Evolutionary conservation across 1,140 invertebrate genomes (phyloP), one percentile per base, ranked within the genome.

Genomic region (Scaptomyza pallida): DNA sequence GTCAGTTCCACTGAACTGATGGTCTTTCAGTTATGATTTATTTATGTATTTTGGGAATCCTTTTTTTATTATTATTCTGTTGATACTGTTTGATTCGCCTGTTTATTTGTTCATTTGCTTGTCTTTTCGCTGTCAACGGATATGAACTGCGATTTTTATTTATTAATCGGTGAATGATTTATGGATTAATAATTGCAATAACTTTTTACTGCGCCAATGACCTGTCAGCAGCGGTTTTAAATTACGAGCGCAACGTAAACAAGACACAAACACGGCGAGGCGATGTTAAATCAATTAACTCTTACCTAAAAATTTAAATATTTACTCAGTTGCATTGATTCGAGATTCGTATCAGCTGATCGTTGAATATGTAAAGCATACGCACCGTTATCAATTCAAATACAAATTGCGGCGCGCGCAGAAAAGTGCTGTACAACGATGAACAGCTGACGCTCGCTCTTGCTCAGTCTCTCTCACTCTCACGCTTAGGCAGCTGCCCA

Each of bases 91-190:
- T n/a, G n/a, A 57, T 82, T 78, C 67, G 21, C 6, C 26, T 69
- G 47, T 75, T 75, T 54, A 50, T 69, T 69, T 76, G 64, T 70
- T 72, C 62, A 43, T 54, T 71, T 77, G 48, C 72, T 67, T 74
- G 57, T 59, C 71, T 76, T 79, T 79, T 85, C 62, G 78, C 72
- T 79, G 80, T 85, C 75, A 52, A 56, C 80, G 75, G 80, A 85
- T 79, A 85, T 85, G 80, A 85, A 85, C 80, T 82, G 70, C 56
- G 56, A 82, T 85, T 85, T 85, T 85, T 85, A 85, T 85, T 85
- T 85, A 85, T 85, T 76, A 85, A 85, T 71, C 80, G 75, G 43
- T 73, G 56, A 72, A 85, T 85, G 80, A 85, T 85, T 85, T 85
- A 85, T 85, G 80, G 60, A 73, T 65, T 79, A 79, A 85, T 85